Evolutionary conservation across 1,140 invertebrate genomes (phyloP).

Genomic region (Euglossa dilemma): DNA sequence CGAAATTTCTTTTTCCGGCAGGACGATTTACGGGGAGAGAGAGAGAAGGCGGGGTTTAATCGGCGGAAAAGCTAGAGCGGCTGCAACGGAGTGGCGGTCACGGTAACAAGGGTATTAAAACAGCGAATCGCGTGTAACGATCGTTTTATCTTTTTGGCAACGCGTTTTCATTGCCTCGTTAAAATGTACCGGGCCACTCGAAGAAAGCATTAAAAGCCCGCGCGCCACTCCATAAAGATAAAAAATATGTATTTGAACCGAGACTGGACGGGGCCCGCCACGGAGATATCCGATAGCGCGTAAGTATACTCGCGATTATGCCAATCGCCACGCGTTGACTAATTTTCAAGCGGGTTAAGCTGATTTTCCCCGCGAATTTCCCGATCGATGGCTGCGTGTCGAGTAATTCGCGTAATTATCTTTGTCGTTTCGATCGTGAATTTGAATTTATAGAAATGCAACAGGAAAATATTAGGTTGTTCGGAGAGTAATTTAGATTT

Average conservation of each 20-base stretch:
- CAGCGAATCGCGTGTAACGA: slow-evolving; percentile 34
- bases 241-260: slow-evolving; percentile 47
- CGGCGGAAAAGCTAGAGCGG: neutral
- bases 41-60: neutral
- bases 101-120: slow-evolving; percentile 33
- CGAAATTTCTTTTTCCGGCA: neutral
- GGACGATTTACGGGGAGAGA: neutral
- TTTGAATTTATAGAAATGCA: too few relatives aligned
- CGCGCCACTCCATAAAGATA: slow-evolving; percentile 51
- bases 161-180: slow-evolving; percentile 56
- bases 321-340: too few relatives aligned
- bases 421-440: neutral
- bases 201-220: slow-evolving; percentile 43
- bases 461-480: too few relatives aligned
- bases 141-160: slow-evolving; percentile 63
- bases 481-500: too few relatives aligned
- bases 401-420: neutral
- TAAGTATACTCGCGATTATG: too few relatives aligned
- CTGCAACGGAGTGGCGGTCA: neutral
- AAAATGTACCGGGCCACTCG: slow-evolving; percentile 48
- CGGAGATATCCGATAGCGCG: neutral
- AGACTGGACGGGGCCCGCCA: neutral
- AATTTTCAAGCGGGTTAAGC: too few relatives aligned
- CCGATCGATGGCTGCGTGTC: too few relatives aligned
- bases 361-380: too few relatives aligned